Evolutionary conservation across 2,888 invertebrate genomes (phyloP).

Genomic region (Mechanitis messenoides): DNA sequence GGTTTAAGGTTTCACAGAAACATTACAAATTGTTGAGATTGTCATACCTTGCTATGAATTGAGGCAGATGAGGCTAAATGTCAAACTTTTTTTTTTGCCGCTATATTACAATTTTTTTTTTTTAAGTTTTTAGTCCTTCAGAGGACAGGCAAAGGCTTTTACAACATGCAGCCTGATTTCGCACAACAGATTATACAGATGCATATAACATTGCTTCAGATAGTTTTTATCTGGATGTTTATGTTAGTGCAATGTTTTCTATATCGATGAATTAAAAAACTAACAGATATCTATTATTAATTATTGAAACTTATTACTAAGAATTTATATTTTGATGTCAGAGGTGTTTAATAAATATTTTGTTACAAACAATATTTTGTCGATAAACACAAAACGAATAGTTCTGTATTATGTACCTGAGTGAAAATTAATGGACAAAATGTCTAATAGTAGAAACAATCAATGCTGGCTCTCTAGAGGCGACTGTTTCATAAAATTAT

Average conservation of each 20-base stretch:
- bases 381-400: slow-evolving; percentile 23
- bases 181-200: slow-evolving; percentile 19
- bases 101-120: slow-evolving; percentile 19
- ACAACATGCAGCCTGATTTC: neutral
- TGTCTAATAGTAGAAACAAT: slow-evolving; percentile 18
- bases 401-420: slow-evolving; percentile 57
- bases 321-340: neutral
- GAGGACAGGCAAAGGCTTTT: too few species aligned
- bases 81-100: slow-evolving; percentile 20
- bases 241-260: slow-evolving; percentile 41
- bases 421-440: slow-evolving; percentile 19
- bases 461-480: slow-evolving; percentile 18
- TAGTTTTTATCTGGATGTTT: slow-evolving; percentile 53
- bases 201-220: slow-evolving; percentile 56
- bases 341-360: slow-evolving; percentile 17
- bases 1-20: slow-evolving; percentile 32
- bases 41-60: slow-evolving; percentile 17
- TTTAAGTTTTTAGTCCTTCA: neutral
- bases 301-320: neutral
- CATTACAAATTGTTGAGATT: slow-evolving; percentile 28
- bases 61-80: slow-evolving; percentile 33
- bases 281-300: neutral
- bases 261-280: slow-evolving; percentile 25
- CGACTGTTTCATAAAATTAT: slow-evolving; percentile 33
- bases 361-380: slow-evolving; percentile 25